Percentiles rank a stretch among this genome's conserved stretches.
Evolutionary conservation across 2,113 vertebrate species (phyloP).

Genomic region (Silurus glanis): DNA sequence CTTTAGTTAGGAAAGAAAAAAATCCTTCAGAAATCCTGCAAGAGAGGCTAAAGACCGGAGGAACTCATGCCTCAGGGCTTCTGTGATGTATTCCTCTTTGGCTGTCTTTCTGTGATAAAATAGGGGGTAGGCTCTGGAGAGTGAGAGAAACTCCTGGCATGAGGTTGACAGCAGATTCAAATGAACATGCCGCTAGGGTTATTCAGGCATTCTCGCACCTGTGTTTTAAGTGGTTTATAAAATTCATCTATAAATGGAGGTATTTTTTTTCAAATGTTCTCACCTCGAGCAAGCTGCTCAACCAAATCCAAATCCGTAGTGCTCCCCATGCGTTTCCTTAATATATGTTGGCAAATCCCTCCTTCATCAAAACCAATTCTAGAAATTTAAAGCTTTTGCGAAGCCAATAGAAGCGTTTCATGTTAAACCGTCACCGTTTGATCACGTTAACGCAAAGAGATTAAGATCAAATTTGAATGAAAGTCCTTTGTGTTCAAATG

Average conservation of each 20-base stretch:
- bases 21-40: not conserved
- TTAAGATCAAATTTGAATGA: not conserved
- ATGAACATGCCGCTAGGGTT: not conserved
- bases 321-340: not conserved
- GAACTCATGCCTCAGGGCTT: not conserved
- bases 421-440: not conserved
- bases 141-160: not conserved
- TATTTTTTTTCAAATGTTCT: not conserved
- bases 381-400: not conserved
- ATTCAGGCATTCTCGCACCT: not conserved
- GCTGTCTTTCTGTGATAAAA: not conserved
- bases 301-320: too few species aligned
- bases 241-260: not conserved
- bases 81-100: not conserved
- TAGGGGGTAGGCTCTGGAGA: not conserved
- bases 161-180: not conserved
- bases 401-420: slow-evolving; percentile 2
- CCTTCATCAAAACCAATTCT: slow-evolving; percentile 6
- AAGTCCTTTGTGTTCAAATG: not conserved
- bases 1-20: not conserved
- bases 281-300: not conserved
- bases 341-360: not conserved
- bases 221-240: not conserved
- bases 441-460: too few species aligned
- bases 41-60: not conserved